Evolutionary conservation across 2,888 invertebrate genomes (phyloP).

Genomic region (Lutraria lutraria): DNA sequence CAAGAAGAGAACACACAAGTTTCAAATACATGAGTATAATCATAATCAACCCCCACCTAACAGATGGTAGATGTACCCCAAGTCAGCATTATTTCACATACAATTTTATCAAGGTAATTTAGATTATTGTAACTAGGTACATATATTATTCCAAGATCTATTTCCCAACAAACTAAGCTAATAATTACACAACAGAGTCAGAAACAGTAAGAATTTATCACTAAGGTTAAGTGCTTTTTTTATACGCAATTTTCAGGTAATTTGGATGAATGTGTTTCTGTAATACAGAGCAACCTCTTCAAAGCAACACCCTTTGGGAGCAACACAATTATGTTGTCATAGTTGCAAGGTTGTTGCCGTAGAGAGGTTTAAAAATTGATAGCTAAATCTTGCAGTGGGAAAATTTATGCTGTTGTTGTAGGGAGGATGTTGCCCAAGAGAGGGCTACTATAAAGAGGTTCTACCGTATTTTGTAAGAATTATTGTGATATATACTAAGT

Average conservation of each 20-base stretch:
- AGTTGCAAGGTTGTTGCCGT: no score
- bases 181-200: background rate
- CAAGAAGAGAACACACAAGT: no score
- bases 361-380: no score
- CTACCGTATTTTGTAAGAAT: background rate
- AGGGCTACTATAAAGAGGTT: no score
- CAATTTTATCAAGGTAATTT: conserved; percentile 19
- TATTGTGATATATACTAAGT: background rate
- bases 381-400: no score
- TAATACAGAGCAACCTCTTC: no score
- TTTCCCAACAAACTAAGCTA: background rate
- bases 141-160: background rate
- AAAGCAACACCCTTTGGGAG: no score
- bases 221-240: background rate
- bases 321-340: no score
- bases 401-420: no score
- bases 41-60: background rate
- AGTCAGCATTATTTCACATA: conserved; percentile 6
- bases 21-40: background rate
- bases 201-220: background rate
- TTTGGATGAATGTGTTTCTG: background rate
- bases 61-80: background rate
- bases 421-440: no score
- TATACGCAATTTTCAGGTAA: conserved; percentile 9
- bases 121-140: conserved; percentile 16